Conservation (phyloP, 2,113 vertebrate species). For the Equus quagga region DNA sequence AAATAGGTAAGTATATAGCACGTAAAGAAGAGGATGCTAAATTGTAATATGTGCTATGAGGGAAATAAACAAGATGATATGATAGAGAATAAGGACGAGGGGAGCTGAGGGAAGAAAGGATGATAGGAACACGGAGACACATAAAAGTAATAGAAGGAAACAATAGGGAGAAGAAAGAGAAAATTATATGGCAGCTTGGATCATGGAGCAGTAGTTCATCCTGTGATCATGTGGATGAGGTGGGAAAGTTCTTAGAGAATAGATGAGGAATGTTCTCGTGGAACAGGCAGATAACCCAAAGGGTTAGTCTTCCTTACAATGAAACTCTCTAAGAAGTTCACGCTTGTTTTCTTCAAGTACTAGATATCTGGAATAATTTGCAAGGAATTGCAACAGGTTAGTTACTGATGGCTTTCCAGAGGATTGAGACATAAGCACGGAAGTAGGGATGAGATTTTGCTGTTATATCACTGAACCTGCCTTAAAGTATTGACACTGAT, state of each 20-base stretch:
- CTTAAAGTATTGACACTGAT: constrained; percentile 76
- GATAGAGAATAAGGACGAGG: neutral
- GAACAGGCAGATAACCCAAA: neutral
- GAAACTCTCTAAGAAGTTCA: constrained; percentile 69
- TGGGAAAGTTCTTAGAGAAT: neutral
- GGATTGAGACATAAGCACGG: constrained; percentile 80
- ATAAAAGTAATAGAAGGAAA: neutral
- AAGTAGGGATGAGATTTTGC: constrained; percentile 78
- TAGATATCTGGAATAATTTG: constrained; percentile 75
- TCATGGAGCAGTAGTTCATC: neutral
- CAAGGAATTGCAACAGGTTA: constrained; percentile 81
- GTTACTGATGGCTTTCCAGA: constrained; percentile 84
- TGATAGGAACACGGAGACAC: neutral
- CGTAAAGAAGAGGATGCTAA: neutral
- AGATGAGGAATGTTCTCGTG: neutral
- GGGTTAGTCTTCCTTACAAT: neutral
- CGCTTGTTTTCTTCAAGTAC: constrained; percentile 55
- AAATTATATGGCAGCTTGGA: neutral
- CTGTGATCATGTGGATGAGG: neutral
- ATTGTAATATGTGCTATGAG: neutral
- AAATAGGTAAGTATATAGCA: neutral
- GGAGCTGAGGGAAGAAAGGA: neutral
- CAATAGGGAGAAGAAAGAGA: neutral
- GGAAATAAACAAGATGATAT: neutral
- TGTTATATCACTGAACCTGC: constrained; percentile 72